Percentiles rank a stretch among this genome's conserved stretches.
phyloP scores from a whole-genome alignment of 2,888 invertebrate species.

The Chloroclysta siterata region DNA sequence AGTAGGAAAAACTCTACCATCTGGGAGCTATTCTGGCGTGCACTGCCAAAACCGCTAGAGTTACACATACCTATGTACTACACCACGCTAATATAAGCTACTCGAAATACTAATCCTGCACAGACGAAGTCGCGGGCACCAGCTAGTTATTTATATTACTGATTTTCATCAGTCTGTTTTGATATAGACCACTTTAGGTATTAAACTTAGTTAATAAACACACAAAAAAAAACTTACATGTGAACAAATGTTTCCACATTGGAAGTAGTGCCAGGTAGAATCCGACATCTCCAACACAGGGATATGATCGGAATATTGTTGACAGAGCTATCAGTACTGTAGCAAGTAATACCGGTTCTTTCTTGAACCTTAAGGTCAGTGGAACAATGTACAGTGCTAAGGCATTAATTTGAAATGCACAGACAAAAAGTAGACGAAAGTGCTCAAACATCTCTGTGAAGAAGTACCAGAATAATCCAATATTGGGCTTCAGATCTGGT shows the following conservation, averaged over 20 bases:
- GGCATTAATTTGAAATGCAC: constrained; percentile 98
- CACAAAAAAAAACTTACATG: constrained; percentile 89
- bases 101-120: no score
- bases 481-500: constrained; percentile 97
- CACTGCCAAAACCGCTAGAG: no score
- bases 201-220: no score
- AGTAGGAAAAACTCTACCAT: no score
- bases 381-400: constrained; percentile 96
- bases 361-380: constrained; percentile 90
- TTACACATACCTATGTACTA: no score
- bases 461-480: constrained; percentile 99
- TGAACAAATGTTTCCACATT: constrained; percentile 94
- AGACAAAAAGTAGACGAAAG: constrained; percentile 97
- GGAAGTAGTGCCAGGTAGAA: constrained; percentile 96
- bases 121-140: no score
- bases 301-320: constrained; percentile 97
- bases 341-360: constrained; percentile 92
- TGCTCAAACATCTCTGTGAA: constrained; percentile 99
- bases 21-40: no score
- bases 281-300: constrained; percentile 97
- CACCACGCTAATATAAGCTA: no score
- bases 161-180: no score
- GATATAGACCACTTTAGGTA: no score
- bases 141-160: no score
- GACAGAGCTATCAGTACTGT: constrained; percentile 92